phyloP scores from a whole-genome alignment of 2,113 vertebrate genomes.

The zebrafish (Danio rerio) region DNA sequence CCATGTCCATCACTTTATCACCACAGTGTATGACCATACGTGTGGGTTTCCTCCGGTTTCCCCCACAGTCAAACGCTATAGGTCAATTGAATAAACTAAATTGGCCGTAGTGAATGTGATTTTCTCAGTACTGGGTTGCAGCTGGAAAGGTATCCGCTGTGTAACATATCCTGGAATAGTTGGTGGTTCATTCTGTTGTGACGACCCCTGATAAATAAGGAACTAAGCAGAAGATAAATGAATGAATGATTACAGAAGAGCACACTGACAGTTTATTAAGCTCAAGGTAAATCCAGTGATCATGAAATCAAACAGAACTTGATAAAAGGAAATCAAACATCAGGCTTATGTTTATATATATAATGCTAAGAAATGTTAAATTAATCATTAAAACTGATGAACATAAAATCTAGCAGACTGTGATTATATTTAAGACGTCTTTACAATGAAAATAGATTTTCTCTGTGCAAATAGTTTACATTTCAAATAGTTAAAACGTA shows the following conservation, averaged over 20 bases:
- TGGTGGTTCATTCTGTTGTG: no score
- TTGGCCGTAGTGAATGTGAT: no score
- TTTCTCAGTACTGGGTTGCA: no score
- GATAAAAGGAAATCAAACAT: background rate
- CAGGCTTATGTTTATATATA: background rate
- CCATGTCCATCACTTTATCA: no score
- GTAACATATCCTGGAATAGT: no score
- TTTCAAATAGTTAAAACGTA: conserved; percentile 39
- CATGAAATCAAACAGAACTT: conserved; percentile 11
- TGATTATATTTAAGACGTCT: conserved; percentile 25
- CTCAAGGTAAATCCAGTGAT: conserved; percentile 14
- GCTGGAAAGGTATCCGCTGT: no score
- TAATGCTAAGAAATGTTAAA: no score
- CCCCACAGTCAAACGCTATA: no score
- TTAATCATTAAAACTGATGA: background rate
- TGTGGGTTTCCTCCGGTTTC: no score
- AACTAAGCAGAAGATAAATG: background rate
- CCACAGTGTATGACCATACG: no score
- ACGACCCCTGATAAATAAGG: no score
- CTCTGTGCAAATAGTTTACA: conserved; percentile 56
- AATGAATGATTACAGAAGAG: background rate
- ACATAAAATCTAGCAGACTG: background rate
- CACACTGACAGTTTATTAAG: background rate
- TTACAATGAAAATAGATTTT: conserved; percentile 34
- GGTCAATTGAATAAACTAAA: no score